A percentile compares a stretch with the other conserved stretches of the same genome.
These are phyloP conservation scores for Bedellia somnulentella DNA, from an alignment of 2,888 invertebrate genomes.

Conservation along the genomic window DNA sequence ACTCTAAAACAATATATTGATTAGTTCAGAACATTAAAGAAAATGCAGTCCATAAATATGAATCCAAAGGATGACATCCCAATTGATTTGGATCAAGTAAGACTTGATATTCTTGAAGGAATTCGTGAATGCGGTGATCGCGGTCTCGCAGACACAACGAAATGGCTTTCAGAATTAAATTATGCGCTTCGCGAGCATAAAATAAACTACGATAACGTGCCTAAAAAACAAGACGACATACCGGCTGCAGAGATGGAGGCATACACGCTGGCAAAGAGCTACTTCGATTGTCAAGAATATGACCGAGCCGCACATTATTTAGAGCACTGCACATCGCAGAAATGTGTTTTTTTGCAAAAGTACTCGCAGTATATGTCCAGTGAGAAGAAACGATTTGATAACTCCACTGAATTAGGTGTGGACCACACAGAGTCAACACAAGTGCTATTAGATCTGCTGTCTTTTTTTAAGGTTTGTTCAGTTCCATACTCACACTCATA, in stretches of 20 bases:
- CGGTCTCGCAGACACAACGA: slow-evolving; percentile 77
- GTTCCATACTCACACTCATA: slow-evolving; percentile 1
- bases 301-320: slow-evolving; percentile 83
- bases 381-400: slow-evolving; percentile 88
- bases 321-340: slow-evolving; percentile 68
- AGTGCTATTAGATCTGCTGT: slow-evolving; percentile 39
- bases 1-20: no score
- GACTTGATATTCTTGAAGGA: slow-evolving; percentile 37
- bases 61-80: slow-evolving; percentile 37
- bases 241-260: slow-evolving; percentile 67
- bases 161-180: slow-evolving; percentile 88
- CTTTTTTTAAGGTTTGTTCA: slow-evolving; percentile 39
- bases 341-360: slow-evolving; percentile 79
- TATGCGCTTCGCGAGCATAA: slow-evolving; percentile 72
- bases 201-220: slow-evolving; percentile 50
- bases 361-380: slow-evolving; percentile 87
- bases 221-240: slow-evolving; percentile 37
- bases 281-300: slow-evolving; percentile 90
- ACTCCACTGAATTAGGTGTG: slow-evolving; percentile 42
- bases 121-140: slow-evolving; percentile 74
- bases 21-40: no score
- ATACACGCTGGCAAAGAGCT: slow-evolving; percentile 81
- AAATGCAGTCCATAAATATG: slow-evolving; percentile 34
- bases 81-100: slow-evolving; percentile 44
- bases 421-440: slow-evolving; percentile 45